Base-by-base conservation (phyloP, 2,797 vertebrate species). In the Anguilla obscura region DNA sequence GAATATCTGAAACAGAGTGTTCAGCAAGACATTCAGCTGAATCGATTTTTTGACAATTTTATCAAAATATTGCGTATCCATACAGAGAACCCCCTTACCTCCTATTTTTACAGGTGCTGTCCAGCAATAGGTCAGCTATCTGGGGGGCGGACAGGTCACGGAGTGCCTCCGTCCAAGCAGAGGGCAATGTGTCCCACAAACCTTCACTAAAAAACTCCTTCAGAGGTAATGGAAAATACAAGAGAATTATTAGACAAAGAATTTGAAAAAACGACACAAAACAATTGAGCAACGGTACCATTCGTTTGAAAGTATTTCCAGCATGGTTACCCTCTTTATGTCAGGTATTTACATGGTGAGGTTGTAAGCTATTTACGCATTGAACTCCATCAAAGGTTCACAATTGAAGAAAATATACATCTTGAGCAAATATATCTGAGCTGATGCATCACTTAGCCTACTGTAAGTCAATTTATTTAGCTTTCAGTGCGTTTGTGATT, bases 121-220 rank as follows among this genome's bases (percentile, higher is more conserved):
- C 96, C 90, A 98, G 92, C 84, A 99, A 92, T 0, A 97, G 92
- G 7, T 95, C 89, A 27, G 97, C 97, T 45, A 97, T 92, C 91
- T 98, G 96, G 0, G 94, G 94, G 0, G 96, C 94, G 0, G 93
- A 88, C 83, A 98, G 94, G 36, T 95, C 89, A 80, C 94, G 93
- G 84, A 99, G 90, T 0, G 93, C 96, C 0, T 90, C 85, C 91
- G 96, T 97, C 98, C 98, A 98, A 33, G 87, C 91, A 0, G 3
- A 58, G 21, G 98, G 98, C 24, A 99, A 95, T 0, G 91, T 95
- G 0, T 92, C 90, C 98, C 98, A 99, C 0, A 98, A 93, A 60
- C 95, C 93, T 88, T 98, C 97, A 0, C 96, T 96, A 91, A 99
- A 99, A 91, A 99, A 99, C 90, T 98, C 98, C 98, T 99, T 91